Evolutionary conservation across 2,888 invertebrate genomes (phyloP).

Genomic region (Dicycla oo): DNA sequence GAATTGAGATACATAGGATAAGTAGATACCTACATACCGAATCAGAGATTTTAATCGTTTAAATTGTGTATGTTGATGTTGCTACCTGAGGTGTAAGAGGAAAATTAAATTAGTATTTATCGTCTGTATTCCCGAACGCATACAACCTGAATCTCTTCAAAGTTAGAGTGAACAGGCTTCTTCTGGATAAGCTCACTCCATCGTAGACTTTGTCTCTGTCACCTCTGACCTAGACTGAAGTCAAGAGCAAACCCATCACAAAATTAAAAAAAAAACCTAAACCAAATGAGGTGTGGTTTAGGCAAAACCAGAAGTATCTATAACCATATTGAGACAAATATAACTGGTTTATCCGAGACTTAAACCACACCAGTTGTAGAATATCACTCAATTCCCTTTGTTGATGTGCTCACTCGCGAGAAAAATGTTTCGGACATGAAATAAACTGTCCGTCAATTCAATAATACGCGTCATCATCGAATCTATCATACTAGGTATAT

Average conservation of each 20-base stretch:
- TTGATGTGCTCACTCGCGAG: too few relatives aligned
- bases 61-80: background rate
- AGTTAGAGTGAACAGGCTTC: too few relatives aligned
- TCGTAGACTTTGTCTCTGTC: too few relatives aligned
- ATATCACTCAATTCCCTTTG: background rate
- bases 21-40: background rate
- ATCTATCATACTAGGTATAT: background rate
- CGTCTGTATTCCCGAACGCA: too few relatives aligned
- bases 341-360: background rate
- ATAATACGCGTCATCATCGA: slow-evolving; percentile 27
- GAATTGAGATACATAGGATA: background rate
- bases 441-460: slow-evolving; percentile 24
- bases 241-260: too few relatives aligned
- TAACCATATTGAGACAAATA: background rate
- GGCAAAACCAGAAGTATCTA: background rate
- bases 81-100: background rate
- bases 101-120: slow-evolving; percentile 4
- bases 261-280: too few relatives aligned
- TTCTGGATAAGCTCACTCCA: too few relatives aligned
- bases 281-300: background rate
- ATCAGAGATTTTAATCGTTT: background rate
- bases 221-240: too few relatives aligned
- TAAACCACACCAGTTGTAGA: background rate
- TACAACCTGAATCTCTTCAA: too few relatives aligned
- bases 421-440: background rate